Percentiles rank a stretch among this genome's conserved stretches.
Evolutionary conservation across 1,140 invertebrate genomes (phyloP).

Genomic region (Drosophila malerkotliana): DNA sequence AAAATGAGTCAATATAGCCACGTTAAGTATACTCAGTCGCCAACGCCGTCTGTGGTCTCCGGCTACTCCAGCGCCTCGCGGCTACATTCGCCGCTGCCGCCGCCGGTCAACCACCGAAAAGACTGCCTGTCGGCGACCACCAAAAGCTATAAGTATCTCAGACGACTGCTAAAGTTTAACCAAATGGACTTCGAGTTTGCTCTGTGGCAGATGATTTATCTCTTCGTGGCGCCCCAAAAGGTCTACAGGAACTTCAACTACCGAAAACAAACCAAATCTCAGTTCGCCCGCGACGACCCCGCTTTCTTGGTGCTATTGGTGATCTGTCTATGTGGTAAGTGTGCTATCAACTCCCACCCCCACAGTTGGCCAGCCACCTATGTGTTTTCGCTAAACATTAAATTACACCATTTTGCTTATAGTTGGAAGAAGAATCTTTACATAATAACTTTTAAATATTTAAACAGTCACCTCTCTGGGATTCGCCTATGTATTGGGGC

Average conservation of each 20-base stretch:
- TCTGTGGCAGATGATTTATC: conserved; percentile 98
- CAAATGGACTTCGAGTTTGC: conserved; percentile 99
- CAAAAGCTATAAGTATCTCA: conserved; percentile 96
- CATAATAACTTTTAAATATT: not conserved
- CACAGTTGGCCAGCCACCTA: not conserved
- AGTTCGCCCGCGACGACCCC: conserved; percentile 99
- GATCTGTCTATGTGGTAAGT: conserved; percentile 93
- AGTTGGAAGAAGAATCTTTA: not conserved
- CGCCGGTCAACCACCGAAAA: conserved; percentile 86
- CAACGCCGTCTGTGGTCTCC: conserved; percentile 84
- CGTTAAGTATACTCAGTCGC: conserved; percentile 89
- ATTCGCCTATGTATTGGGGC: conserved; percentile 92
- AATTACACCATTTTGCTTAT: not conserved
- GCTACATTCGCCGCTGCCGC: conserved; percentile 86
- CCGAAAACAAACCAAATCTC: conserved; percentile 99
- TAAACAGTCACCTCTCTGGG: conserved; percentile 93
- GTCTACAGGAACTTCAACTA: conserved; percentile 99
- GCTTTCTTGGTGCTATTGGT: conserved; percentile 97
- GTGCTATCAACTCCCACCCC: not conserved
- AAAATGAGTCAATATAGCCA: conserved; percentile 81
- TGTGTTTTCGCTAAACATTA: not conserved
- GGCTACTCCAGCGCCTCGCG: conserved; percentile 84
- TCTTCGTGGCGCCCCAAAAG: conserved; percentile 98
- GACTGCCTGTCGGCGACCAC: conserved; percentile 93
- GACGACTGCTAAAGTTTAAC: conserved; percentile 95